Conservation (phyloP, 2,113 vertebrate genomes). For the Psettodes erumei region DNA sequence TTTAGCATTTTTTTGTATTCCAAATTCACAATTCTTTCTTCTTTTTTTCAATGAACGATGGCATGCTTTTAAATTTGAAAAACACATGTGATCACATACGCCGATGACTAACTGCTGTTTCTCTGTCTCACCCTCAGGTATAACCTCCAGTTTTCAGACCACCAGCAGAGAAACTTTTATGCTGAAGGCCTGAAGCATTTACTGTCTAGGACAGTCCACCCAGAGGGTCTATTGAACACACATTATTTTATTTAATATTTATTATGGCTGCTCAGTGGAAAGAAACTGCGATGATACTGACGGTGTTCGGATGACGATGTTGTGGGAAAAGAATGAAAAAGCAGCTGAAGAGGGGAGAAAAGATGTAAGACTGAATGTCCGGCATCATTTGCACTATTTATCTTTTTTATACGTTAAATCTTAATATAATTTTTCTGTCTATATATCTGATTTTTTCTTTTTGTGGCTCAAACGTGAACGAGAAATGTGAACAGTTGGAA, state of each 20-base stretch:
- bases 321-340: conserved; percentile 13
- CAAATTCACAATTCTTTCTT: not conserved
- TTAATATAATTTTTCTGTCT: conserved; percentile 57
- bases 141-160: conserved; percentile 51
- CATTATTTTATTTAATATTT: conserved; percentile 82
- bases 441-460: conserved; percentile 33
- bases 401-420: conserved; percentile 60
- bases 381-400: conserved; percentile 82
- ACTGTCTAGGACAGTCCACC: conserved; percentile 14
- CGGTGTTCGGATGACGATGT: conserved; percentile 50
- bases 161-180: not conserved
- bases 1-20: not conserved
- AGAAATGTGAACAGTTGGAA: conserved; percentile 41
- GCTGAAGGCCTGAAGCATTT: conserved; percentile 28
- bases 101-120: conserved; percentile 49
- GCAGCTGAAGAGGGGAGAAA: conserved; percentile 22
- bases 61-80: not conserved
- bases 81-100: not conserved
- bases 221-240: conserved; percentile 53
- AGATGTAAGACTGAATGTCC: conserved; percentile 56
- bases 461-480: conserved; percentile 36
- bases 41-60: too few species aligned
- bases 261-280: conserved; percentile 79
- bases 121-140: conserved; percentile 56
- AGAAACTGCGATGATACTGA: conserved; percentile 50